Evolutionary conservation across 2,113 vertebrate genomes (phyloP).

Genomic region (Pagrus major): DNA sequence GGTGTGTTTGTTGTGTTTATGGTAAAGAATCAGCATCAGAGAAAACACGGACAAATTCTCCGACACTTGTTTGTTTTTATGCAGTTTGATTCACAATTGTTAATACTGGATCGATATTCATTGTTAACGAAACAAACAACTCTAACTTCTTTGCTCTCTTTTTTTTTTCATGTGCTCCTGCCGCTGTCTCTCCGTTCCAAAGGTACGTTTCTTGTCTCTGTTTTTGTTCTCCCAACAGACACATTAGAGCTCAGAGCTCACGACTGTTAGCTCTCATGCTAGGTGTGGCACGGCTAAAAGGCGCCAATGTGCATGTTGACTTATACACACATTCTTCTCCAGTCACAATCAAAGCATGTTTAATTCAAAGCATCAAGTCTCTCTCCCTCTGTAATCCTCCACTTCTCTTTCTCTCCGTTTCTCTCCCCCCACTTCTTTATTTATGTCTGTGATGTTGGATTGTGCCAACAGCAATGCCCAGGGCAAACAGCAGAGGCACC

Average conservation of each 20-base stretch:
- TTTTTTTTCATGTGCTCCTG: slow-evolving; percentile 55
- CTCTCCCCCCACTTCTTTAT: slow-evolving; percentile 45
- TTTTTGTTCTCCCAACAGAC: slow-evolving; percentile 26
- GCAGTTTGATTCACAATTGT: neutral
- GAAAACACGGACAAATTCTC: neutral
- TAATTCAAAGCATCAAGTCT: slow-evolving; percentile 62
- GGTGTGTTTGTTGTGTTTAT: neutral
- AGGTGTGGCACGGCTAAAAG: slow-evolving; percentile 52
- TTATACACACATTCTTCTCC: slow-evolving; percentile 25
- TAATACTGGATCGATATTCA: too few relatives aligned
- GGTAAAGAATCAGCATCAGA: neutral
- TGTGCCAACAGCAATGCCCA: slow-evolving; percentile 76
- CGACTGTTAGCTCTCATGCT: slow-evolving; percentile 36
- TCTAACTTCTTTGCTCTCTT: slow-evolving; percentile 19
- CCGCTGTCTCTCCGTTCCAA: slow-evolving; percentile 21
- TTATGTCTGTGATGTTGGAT: slow-evolving; percentile 70
- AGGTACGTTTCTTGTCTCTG: slow-evolving; percentile 70
- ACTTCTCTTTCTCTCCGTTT: neutral
- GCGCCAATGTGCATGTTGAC: slow-evolving; percentile 31
- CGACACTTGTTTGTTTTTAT: neutral
- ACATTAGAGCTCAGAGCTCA: slow-evolving; percentile 5
- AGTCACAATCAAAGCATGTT: slow-evolving; percentile 63
- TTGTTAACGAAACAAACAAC: neutral
- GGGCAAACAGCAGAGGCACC: slow-evolving; percentile 74
- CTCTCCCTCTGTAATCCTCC: neutral